Conservation (phyloP, 2,113 vertebrate genomes). For the Psittacara wagleri region DNA sequence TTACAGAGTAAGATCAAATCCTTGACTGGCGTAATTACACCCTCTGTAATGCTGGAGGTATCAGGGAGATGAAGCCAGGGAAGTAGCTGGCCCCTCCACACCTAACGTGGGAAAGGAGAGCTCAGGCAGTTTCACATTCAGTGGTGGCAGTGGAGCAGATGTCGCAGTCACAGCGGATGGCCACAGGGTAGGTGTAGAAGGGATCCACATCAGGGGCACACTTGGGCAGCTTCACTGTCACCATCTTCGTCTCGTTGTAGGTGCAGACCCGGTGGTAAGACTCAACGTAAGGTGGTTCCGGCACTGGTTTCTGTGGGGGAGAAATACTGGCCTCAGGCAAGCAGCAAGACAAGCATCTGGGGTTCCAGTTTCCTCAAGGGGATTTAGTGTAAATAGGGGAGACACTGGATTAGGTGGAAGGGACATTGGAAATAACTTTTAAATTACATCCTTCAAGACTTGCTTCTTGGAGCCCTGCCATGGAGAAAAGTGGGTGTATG, state of each 20-base stretch:
- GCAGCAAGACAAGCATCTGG: neutral
- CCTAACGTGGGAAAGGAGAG: neutral
- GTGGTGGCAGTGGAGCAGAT: slow-evolving; percentile 86
- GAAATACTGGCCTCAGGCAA: neutral
- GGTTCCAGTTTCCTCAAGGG: neutral
- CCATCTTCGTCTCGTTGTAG: slow-evolving; percentile 85
- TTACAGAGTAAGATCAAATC: neutral
- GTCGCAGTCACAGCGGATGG: slow-evolving; percentile 86
- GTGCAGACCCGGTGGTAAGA: slow-evolving; percentile 89
- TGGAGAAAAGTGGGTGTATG: neutral
- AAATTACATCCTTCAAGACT: neutral
- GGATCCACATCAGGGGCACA: slow-evolving; percentile 80
- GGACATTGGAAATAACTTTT: neutral
- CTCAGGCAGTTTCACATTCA: slow-evolving; percentile 84
- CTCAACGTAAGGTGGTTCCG: slow-evolving; percentile 88
- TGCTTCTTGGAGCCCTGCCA: neutral
- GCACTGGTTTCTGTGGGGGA: slow-evolving; percentile 81
- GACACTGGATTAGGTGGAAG: neutral
- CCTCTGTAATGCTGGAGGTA: neutral
- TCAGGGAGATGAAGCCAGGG: neutral
- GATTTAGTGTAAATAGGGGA: neutral
- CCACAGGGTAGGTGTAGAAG: slow-evolving; percentile 86
- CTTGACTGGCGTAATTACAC: neutral
- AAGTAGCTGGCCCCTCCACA: rapidly evolving
- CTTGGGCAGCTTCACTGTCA: slow-evolving; percentile 83